Base-by-base conservation (phyloP, 2,113 vertebrate genomes). In the Cynopterus brachyotis region DNA sequence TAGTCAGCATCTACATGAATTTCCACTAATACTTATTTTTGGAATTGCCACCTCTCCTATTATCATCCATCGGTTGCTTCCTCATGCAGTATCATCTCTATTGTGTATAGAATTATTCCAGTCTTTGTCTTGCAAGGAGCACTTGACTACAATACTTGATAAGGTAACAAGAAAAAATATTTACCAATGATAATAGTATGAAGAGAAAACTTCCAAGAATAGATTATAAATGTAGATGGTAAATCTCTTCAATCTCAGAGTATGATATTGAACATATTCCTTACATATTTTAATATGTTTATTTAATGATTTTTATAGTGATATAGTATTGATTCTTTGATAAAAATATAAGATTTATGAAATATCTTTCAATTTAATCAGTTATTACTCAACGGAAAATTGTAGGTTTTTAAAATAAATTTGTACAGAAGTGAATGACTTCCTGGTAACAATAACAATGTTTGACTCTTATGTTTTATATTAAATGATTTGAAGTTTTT, bases 91-190 rank as follows among this genome's bases (percentile, higher is more conserved):
- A 59, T 99, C 99, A 45, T 99, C 99, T 94, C 98, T 99, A 93
- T 98, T 99, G 81, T 99, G 99, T 94, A 99, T 99, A 94, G 99
- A 99, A 95, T 99, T 99, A 92, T 99, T 99, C 98, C 99, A 99
- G 96, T 99, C 99, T 26, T 98, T 99, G 96, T 99, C 99, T 85
- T 99, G 99, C 96, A 99, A 99, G 50, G 99, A 99, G 78, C 99
- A 99, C 95, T 98, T 99, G 97, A 98, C 99, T 93, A 99, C 99
- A 5, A 97, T 99, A 96, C 98, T 99, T 93, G 99, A 99, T 97
- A 99, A 99, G 99, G 99, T 99, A 99, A 98, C 96, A 85, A 79
- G 28, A 85, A 94, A 87, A 60, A 66, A 62, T 50, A 5, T n/a
- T 97, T 96, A 79, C 35, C 83, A 28, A 50, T 87, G 57, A 87